A percentile compares a stretch with the other conserved stretches of the same genome.
Conservation (phyloP, 2,797 vertebrate genomes). For the Ctenosaura bakeri region DNA sequence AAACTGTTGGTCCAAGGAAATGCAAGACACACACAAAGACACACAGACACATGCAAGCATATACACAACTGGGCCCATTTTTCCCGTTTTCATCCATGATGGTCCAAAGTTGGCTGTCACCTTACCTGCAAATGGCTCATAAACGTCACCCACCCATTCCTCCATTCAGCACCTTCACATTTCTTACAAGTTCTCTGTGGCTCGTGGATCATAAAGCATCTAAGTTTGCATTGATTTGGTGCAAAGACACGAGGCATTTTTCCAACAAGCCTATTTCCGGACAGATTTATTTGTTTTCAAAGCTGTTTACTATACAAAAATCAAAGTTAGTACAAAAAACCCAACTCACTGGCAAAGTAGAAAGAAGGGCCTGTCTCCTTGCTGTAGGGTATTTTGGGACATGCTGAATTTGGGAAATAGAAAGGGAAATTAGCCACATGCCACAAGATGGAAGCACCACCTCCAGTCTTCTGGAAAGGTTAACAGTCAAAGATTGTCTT, state of each 20-base stretch:
- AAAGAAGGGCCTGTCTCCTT: slow-evolving; percentile 90
- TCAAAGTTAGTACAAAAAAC: slow-evolving; percentile 86
- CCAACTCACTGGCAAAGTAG: slow-evolving; percentile 90
- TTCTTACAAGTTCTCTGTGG: too few relatives aligned
- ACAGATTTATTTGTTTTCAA: slow-evolving; percentile 70
- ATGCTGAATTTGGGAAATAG: slow-evolving; percentile 89
- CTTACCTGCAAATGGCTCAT: slow-evolving; percentile 5
- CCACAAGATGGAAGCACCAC: slow-evolving; percentile 69
- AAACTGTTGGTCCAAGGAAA: neutral
- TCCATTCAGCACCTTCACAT: too few relatives aligned
- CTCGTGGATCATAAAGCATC: neutral
- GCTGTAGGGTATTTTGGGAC: slow-evolving; percentile 89
- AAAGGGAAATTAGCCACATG: slow-evolving; percentile 87
- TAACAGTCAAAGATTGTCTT: slow-evolving; percentile 69
- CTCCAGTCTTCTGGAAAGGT: slow-evolving; percentile 80
- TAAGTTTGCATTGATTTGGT: slow-evolving; percentile 73
- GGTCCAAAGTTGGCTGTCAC: too few relatives aligned
- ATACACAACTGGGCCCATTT: neutral
- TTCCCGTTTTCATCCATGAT: neutral
- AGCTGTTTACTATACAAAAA: slow-evolving; percentile 79
- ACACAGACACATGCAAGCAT: too few relatives aligned
- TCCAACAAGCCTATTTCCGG: slow-evolving; percentile 78
- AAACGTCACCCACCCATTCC: slow-evolving; percentile 52
- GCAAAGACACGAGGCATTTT: slow-evolving; percentile 73
- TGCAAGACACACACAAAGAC: neutral